Base-by-base conservation (phyloP, 1,140 invertebrate genomes). In the Choristoneura fumiferana region DNA sequence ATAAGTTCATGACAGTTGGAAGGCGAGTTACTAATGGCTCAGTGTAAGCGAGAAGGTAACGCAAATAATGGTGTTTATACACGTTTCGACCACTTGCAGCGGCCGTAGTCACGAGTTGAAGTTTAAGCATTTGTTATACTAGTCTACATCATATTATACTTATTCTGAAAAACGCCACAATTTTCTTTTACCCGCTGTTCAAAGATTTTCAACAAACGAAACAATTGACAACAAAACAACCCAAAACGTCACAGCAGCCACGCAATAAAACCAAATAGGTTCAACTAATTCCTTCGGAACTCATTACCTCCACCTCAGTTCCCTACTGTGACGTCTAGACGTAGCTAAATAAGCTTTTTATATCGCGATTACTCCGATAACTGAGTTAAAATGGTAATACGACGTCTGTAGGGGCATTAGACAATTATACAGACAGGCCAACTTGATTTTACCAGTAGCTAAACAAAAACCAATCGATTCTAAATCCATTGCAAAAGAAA, bases 351-450 rank as follows among this genome's bases (percentile, higher is more conserved):
- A 64, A 74, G 69, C 61, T 72, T 70, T 75, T 77, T 71, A 72
- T 65, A 62, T 73, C 63, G 63, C 70, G 66, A 82, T 84, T 69
- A 78, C 73, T 72, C 65, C 68, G 70, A 75, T 76, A 76, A 69
- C 70, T 70, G 68, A 75, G 80, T 84, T 84, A 75, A 80, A 78
- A 84, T 84, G 78, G 62, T 80, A 84, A 84, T 84, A 55, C 58
- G 73, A 75, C 71, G 71, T 69, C 72, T 69, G 67, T 60, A 65
- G 62, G 73, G 73, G 76, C 75, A 78, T 83, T 78, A 78, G 74
- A 81, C 78, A 81, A 83, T 83, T 83, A 83, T 73, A 69, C 65
- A 60, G 58, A n/a, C 60, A 52, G 37, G 58, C 65, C 40, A 65
- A 59, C 58, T 60, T 54, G 37, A 45, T 36, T 57, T 65, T 49